phyloP scores from a whole-genome alignment of 2,113 vertebrate species.

The Steatornis caripensis region DNA sequence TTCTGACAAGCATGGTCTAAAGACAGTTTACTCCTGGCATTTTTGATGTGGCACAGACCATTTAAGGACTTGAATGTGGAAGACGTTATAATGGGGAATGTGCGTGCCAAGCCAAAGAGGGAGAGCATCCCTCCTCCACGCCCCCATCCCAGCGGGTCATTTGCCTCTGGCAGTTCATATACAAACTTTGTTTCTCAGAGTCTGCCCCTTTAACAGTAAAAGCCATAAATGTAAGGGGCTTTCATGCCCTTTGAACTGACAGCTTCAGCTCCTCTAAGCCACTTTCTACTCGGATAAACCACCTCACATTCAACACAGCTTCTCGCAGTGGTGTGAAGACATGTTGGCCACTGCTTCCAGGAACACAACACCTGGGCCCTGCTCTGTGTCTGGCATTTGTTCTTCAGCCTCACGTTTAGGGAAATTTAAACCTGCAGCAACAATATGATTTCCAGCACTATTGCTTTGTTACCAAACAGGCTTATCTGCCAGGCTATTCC shows the following conservation, averaged over 20 bases:
- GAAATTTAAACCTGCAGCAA: not conserved
- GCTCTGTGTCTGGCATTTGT: not conserved
- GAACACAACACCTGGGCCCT: not conserved
- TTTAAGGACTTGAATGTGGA: not conserved
- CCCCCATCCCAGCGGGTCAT: not conserved
- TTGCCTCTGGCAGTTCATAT: rapidly evolving
- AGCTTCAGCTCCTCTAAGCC: not conserved
- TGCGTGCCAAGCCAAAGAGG: not conserved
- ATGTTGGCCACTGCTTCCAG: not conserved
- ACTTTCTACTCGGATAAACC: not conserved
- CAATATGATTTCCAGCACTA: rapidly evolving
- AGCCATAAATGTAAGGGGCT: not conserved
- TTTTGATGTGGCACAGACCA: not conserved
- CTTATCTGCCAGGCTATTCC: too few species aligned
- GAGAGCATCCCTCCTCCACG: not conserved
- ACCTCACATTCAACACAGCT: not conserved
- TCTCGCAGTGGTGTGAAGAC: rapidly evolving
- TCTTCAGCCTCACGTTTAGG: not conserved
- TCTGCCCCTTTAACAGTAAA: not conserved
- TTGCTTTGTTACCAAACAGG: too few species aligned
- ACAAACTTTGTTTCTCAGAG: not conserved
- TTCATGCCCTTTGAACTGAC: not conserved
- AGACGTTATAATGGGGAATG: not conserved
- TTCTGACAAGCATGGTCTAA: not conserved
- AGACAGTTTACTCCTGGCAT: not conserved